Conservation (phyloP, 2,113 vertebrate genomes). For the Tupaia tana region DNA sequence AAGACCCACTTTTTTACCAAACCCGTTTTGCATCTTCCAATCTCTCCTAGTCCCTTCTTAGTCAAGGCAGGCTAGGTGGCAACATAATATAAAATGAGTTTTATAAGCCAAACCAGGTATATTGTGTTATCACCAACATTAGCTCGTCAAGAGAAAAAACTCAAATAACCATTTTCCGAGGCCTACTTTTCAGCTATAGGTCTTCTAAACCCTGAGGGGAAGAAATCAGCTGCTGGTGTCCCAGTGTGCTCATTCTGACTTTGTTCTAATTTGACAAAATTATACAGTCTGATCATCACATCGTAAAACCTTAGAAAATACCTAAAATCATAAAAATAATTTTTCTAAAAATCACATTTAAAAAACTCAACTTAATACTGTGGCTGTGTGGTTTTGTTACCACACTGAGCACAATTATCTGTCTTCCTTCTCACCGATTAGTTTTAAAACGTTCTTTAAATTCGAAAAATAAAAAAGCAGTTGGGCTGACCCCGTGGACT, state of each 20-base stretch:
- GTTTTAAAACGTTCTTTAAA: no score
- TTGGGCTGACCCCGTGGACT: no score
- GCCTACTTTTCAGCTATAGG: not conserved
- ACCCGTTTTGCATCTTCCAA: not conserved
- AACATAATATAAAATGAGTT: not conserved
- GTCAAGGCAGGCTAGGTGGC: not conserved
- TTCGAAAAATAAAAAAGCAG: no score
- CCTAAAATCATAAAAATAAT: not conserved
- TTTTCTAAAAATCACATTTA: not conserved
- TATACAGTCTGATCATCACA: not conserved
- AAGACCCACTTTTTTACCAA: not conserved
- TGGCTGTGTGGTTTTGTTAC: not conserved
- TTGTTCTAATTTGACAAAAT: conserved; percentile 9
- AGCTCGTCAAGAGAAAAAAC: not conserved
- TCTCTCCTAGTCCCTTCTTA: not conserved
- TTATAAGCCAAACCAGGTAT: conserved; percentile 4
- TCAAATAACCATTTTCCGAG: not conserved
- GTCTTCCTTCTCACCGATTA: not conserved
- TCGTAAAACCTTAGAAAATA: not conserved
- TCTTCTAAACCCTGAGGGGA: not conserved
- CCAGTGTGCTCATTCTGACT: not conserved
- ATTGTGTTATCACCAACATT: not conserved
- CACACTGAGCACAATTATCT: not conserved
- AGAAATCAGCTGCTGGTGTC: not conserved
- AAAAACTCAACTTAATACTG: not conserved